These are phyloP conservation scores for Drepanosiphum platanoidis DNA, from an alignment of 2,888 invertebrate species.

Conservation along the genomic window DNA sequence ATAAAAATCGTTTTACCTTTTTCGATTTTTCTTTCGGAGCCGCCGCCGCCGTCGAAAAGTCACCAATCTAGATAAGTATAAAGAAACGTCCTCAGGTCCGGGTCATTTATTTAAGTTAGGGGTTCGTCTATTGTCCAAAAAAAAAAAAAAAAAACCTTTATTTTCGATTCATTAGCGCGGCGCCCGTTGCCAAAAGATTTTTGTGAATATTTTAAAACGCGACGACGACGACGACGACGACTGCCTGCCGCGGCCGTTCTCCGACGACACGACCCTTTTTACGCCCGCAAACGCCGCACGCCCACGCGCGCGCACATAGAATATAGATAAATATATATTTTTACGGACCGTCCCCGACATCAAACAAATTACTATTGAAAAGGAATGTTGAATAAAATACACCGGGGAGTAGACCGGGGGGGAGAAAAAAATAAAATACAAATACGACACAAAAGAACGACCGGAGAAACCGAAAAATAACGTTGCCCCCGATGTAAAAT, in stretches of 20 bases:
- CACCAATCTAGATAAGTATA: constrained; percentile 51
- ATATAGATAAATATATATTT: constrained; percentile 12
- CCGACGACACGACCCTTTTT: not conserved
- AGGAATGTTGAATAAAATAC: constrained; percentile 29
- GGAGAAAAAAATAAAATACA: not conserved
- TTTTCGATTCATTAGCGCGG: constrained; percentile 51
- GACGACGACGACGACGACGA: not conserved
- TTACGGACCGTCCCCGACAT: constrained; percentile 22
- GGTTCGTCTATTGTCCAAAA: constrained; percentile 41
- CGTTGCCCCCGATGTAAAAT: not conserved
- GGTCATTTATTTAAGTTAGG: constrained; percentile 47
- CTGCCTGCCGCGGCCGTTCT: not conserved
- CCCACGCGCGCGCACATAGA: not conserved
- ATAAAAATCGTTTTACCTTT: constrained; percentile 50
- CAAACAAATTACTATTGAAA: constrained; percentile 42
- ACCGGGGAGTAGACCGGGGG: not conserved
- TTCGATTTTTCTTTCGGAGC: constrained; percentile 13
- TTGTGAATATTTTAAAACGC: constrained; percentile 48
- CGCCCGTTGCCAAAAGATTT: constrained; percentile 43
- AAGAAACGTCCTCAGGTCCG: constrained; percentile 15
- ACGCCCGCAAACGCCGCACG: not conserved
- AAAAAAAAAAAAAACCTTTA: too few species aligned
- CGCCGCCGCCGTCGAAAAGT: constrained; percentile 26
- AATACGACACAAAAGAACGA: not conserved
- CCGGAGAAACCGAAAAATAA: not conserved